Conservation (phyloP, 2,113 vertebrate species). For the Eurystomus gularis region DNA sequence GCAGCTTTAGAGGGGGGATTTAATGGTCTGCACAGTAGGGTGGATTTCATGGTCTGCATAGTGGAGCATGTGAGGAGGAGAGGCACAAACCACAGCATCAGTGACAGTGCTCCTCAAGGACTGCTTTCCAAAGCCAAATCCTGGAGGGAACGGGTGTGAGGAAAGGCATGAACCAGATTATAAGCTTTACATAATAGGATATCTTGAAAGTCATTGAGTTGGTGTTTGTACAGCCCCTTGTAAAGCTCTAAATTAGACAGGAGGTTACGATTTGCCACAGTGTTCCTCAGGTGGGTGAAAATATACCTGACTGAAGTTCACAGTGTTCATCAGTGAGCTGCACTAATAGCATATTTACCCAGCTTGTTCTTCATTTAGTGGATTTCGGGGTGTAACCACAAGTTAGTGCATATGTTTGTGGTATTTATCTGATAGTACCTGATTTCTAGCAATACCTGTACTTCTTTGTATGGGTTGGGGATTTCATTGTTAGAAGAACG, state of each 20-base stretch:
- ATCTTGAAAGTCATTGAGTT: background rate
- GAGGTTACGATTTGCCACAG: background rate
- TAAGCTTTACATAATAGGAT: background rate
- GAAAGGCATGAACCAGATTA: background rate
- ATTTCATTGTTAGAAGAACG: background rate
- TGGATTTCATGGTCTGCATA: too few species aligned
- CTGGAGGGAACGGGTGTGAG: fast-evolving
- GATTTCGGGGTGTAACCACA: background rate
- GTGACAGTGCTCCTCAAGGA: background rate
- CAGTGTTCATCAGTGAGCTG: background rate
- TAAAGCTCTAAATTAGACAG: background rate
- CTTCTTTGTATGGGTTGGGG: background rate
- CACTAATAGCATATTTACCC: background rate
- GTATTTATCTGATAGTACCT: background rate
- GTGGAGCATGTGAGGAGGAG: background rate
- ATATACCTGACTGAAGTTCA: background rate
- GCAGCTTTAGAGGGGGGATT: background rate
- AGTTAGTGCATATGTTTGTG: background rate
- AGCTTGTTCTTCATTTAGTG: background rate
- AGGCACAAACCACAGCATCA: fast-evolving
- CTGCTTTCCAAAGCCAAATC: background rate
- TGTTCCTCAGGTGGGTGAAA: background rate
- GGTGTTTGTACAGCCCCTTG: background rate
- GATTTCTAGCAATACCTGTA: background rate
- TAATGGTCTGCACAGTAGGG: background rate